A percentile compares a stretch with the other conserved stretches of the same genome.
Evolutionary conservation across 2,113 vertebrate genomes (phyloP).

Genomic region (Lepus europaeus): DNA sequence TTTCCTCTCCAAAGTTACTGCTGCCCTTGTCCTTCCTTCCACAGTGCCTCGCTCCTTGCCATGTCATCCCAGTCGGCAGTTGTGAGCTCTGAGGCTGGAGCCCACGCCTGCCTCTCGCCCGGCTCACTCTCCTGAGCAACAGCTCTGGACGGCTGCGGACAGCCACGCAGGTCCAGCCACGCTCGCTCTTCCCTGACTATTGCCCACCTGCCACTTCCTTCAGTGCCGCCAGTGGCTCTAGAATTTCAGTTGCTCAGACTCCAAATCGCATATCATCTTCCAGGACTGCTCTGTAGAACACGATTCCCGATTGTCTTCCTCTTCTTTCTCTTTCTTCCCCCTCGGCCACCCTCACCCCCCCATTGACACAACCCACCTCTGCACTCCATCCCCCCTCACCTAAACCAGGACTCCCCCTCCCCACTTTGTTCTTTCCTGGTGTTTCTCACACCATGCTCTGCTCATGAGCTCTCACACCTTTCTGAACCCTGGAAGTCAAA

Average conservation of each 20-base stretch:
- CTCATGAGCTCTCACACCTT: not conserved
- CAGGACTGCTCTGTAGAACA: accelerated
- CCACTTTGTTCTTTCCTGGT: not conserved
- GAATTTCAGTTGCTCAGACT: not conserved
- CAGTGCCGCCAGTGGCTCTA: accelerated
- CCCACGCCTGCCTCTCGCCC: not conserved
- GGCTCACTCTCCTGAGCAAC: not conserved
- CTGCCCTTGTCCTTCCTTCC: not conserved
- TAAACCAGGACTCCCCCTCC: not conserved
- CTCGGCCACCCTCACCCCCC: accelerated
- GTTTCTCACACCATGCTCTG: not conserved
- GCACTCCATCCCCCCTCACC: too few relatives aligned
- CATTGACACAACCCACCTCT: not conserved
- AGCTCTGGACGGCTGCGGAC: accelerated
- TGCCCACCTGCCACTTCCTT: not conserved
- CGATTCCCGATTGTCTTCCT: too few relatives aligned
- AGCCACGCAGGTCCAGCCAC: not conserved
- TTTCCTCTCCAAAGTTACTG: not conserved
- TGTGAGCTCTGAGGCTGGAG: accelerated
- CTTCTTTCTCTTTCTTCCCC: not conserved
- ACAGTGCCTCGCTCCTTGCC: not conserved
- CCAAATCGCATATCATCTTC: not conserved
- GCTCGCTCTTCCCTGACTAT: not conserved
- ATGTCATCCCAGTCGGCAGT: accelerated
- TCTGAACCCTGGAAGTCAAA: not conserved